Percentiles rank a stretch among this genome's conserved stretches.
phyloP scores from a whole-genome alignment of 2,797 vertebrate genomes.

The Arnoldichthys spilopterus region DNA sequence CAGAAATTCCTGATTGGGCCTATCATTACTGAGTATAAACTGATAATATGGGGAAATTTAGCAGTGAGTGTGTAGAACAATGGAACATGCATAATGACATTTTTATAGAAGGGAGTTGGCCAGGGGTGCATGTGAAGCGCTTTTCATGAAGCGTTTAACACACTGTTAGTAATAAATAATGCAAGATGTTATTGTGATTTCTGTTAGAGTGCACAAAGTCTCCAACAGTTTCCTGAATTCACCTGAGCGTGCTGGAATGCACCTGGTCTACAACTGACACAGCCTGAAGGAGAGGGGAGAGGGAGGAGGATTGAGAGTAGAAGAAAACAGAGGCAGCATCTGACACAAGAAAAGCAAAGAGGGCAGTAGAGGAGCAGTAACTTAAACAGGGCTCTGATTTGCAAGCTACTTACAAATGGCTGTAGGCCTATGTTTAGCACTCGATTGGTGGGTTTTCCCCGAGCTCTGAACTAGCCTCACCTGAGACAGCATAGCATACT shows the following conservation, averaged over 20 bases:
- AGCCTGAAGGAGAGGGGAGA: constrained; percentile 47
- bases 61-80: background rate
- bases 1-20: constrained; percentile 2
- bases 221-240: constrained; percentile 39
- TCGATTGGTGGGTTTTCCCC: background rate
- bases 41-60: background rate
- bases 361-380: background rate
- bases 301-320: constrained; percentile 14
- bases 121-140: constrained; percentile 6
- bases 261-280: constrained; percentile 60
- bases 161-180: constrained; percentile 37
- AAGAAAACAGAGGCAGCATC: constrained; percentile 10
- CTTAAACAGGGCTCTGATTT: background rate
- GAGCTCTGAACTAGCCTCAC: constrained; percentile 68
- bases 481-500: constrained; percentile 97
- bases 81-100: background rate
- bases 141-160: constrained; percentile 4
- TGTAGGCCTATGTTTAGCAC: background rate
- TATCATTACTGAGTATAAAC: background rate
- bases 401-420: background rate
- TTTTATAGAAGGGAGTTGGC: constrained; percentile 14
- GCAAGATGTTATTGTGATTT: background rate
- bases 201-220: constrained; percentile 6
- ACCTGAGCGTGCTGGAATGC: constrained; percentile 39
- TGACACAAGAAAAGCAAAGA: constrained; percentile 36